Percentiles rank a stretch among this genome's conserved stretches.
These are phyloP conservation scores for Myotis findleyi DNA, from an alignment of 2,797 vertebrate genomes.

Conservation along the genomic window DNA sequence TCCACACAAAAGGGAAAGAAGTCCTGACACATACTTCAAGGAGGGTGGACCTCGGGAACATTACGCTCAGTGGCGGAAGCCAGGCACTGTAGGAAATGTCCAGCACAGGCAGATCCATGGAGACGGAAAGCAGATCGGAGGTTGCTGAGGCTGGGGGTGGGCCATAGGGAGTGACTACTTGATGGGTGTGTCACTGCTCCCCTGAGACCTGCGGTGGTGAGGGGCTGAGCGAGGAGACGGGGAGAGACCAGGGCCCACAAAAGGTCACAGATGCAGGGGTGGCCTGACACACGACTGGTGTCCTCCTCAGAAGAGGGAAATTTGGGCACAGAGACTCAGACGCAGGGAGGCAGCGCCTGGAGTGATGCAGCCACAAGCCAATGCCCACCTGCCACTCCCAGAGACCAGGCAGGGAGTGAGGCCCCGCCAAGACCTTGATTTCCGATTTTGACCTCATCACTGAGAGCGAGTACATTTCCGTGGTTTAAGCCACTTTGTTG, in stretches of 20 bases:
- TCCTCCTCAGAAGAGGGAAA: neutral
- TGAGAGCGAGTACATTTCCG: neutral
- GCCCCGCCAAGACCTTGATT: accelerated
- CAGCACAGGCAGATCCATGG: accelerated
- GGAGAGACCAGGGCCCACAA: neutral
- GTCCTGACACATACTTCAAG: accelerated
- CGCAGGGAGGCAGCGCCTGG: neutral
- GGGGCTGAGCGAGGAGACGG: too few species aligned
- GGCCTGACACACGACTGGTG: neutral
- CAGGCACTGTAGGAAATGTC: accelerated
- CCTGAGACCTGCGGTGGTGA: neutral
- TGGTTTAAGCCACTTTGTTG: neutral
- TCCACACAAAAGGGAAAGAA: accelerated
- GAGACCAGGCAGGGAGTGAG: neutral
- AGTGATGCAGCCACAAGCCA: neutral
- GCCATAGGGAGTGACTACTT: too few species aligned
- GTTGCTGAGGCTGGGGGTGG: neutral
- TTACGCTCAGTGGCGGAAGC: accelerated
- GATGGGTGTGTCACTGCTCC: accelerated
- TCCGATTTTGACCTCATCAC: neutral
- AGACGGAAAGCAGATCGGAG: accelerated
- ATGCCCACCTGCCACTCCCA: accelerated
- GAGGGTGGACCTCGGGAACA: accelerated
- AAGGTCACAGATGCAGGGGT: neutral
- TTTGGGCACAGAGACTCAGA: neutral